Conservation (phyloP, 2,888 invertebrate genomes). For the Thumatha senex region DNA sequence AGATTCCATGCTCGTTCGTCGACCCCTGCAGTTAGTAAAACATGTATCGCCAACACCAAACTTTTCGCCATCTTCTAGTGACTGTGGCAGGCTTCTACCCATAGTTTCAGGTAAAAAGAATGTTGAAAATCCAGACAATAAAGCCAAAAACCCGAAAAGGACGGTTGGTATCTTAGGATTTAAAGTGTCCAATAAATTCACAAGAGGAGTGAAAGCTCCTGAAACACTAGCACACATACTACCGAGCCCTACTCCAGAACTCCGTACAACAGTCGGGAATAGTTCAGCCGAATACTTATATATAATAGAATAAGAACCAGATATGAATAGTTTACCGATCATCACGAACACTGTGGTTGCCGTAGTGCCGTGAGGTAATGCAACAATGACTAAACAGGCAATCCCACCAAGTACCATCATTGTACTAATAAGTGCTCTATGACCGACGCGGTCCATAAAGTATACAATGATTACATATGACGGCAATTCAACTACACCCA, state of each 20-base stretch:
- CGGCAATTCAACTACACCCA: conserved; percentile 91
- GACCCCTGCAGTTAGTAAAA: conserved; percentile 86
- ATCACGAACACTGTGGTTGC: conserved; percentile 86
- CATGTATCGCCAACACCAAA: conserved; percentile 93
- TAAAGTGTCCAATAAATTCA: conserved; percentile 89
- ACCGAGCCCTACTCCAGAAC: conserved; percentile 92
- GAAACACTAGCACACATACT: conserved; percentile 94
- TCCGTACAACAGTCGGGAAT: conserved; percentile 93
- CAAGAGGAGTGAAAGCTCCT: conserved; percentile 91
- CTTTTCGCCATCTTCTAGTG: conserved; percentile 91
- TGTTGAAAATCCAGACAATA: conserved; percentile 89
- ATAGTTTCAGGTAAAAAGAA: conserved; percentile 92
- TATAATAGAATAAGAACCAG: conserved; percentile 92
- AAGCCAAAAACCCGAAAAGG: conserved; percentile 89
- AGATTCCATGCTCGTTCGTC: conserved; percentile 65
- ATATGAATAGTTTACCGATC: conserved; percentile 92
- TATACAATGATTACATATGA: conserved; percentile 89
- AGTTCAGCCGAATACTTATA: conserved; percentile 95
- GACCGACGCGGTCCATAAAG: conserved; percentile 89
- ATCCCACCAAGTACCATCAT: conserved; percentile 91
- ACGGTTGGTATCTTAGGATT: conserved; percentile 91
- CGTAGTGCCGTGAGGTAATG: conserved; percentile 86
- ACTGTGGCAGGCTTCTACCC: conserved; percentile 91
- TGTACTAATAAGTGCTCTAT: conserved; percentile 89
- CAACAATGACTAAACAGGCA: conserved; percentile 89